phyloP scores from a whole-genome alignment of 2,888 invertebrate genomes.

The Sicus ferrugineus region DNA sequence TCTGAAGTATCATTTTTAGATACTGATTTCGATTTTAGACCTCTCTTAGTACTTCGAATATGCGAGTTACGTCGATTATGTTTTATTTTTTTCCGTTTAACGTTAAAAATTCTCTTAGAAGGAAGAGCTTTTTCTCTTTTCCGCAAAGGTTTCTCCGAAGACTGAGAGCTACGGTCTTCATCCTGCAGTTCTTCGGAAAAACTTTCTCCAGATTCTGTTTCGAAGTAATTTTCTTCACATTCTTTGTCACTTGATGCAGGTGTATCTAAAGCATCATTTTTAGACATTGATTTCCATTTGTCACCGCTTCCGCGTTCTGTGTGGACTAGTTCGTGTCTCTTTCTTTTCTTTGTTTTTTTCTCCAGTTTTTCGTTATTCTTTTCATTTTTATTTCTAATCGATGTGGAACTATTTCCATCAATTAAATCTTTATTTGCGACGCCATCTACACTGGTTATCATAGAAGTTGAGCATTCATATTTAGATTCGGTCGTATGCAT shows the following conservation, averaged over 20 bases:
- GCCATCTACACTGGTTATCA: background rate
- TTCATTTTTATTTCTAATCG: background rate
- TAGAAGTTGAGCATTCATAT: background rate
- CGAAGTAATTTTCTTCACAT: background rate
- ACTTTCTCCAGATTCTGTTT: too few species aligned
- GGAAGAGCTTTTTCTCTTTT: too few species aligned
- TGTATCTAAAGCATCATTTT: background rate
- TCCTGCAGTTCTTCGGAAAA: background rate
- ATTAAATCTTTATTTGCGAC: constrained; percentile 3
- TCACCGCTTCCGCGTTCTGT: too few species aligned
- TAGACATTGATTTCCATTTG: too few species aligned
- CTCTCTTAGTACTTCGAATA: too few species aligned
- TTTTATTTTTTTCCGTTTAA: too few species aligned
- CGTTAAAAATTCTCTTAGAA: too few species aligned
- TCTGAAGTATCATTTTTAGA: background rate
- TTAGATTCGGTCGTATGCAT: background rate
- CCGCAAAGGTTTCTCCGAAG: too few species aligned
- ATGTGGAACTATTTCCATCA: background rate
- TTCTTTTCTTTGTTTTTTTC: background rate
- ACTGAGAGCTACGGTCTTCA: too few species aligned
- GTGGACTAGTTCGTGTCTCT: background rate
- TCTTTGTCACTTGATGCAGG: background rate
- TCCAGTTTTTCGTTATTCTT: background rate
- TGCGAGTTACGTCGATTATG: too few species aligned
- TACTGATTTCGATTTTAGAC: too few species aligned